Percentiles rank a stretch among this genome's conserved stretches.
These are phyloP conservation scores for Eurystomus glaucurus DNA, from an alignment of 2,797 vertebrate genomes.

Conservation along the genomic window DNA sequence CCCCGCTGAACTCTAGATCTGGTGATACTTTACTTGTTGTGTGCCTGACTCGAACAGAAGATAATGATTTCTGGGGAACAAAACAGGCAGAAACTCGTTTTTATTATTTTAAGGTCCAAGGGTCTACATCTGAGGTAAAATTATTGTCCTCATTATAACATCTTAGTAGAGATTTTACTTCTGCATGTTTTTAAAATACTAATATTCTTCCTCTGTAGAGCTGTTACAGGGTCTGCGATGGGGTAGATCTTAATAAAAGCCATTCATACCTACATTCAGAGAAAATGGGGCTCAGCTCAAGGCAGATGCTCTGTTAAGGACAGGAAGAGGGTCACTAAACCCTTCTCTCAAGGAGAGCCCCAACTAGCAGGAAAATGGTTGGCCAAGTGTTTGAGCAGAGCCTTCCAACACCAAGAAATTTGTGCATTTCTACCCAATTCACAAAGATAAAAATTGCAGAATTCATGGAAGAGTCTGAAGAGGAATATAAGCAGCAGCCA, in stretches of 20 bases:
- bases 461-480: accelerated
- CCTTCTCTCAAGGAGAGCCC: neutral
- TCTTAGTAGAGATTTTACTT: neutral
- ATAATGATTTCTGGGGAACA: constrained; percentile 79
- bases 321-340: neutral
- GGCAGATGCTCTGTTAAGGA: accelerated
- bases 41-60: constrained; percentile 80
- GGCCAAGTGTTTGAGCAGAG: accelerated
- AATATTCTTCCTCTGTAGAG: neutral
- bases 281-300: neutral
- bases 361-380: neutral
- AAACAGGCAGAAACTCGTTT: neutral
- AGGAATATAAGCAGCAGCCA: neutral
- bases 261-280: neutral
- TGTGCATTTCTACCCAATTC: neutral
- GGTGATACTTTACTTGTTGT: constrained; percentile 81
- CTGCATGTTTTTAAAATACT: neutral
- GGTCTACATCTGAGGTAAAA: neutral
- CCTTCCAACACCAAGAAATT: neutral
- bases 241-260: neutral
- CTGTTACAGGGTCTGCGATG: accelerated
- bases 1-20: neutral
- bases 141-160: neutral
- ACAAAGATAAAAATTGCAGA: accelerated
- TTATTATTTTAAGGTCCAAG: neutral